Evolutionary conservation across 2,797 vertebrate species (phyloP), one percentile per base, ranked within the genome.

Genomic region (Schizothorax lantsangensis): DNA sequence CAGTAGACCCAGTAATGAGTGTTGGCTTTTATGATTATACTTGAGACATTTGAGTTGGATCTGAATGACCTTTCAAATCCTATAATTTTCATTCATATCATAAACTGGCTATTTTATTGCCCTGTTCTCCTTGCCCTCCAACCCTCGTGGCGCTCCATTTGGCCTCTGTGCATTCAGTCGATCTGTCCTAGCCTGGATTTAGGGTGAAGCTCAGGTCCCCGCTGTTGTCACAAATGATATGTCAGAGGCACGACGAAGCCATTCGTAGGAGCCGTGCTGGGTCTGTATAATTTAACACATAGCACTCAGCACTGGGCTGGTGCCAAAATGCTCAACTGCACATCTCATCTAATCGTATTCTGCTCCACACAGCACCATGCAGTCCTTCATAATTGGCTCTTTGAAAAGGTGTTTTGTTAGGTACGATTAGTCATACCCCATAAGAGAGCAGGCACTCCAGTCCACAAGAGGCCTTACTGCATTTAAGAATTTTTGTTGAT

Each of bases 261-360:
- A 88, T 82, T 82, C 52, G 71, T 68, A 47, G 59, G 69, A 84
- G 83, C 64, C 75, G 72, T 43, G 79, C 68, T 57, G 79, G 84
- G 86, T 84, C 79, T 85, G 89, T 89, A 87, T 89, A 88, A 89
- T 90, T 90, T 83, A 90, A 86, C 79, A 89, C 47, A 17, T 49
- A 59, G 86, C 83, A 81, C 83, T 90, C 80, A 85, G 83, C 71
- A 40, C 84, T 88, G 82, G 59, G 43, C 78, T 84, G 49, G 78
- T 83, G 88, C 82, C 88, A 84, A 83, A 82, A 85, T 78, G 79
- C 69, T 40, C 33, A 75, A 81, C 73, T 88, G 68, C 83, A 87
- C 59, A 64, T 84, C 79, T 74, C 71, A 74, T 40, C 88, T 80
- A 82, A 82, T 47, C 73, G 0, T 68, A 73, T 83, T 85, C 86